These are phyloP conservation scores for Drosophila robusta DNA, from an alignment of 2,888 invertebrate genomes.

Conservation along the genomic window DNA sequence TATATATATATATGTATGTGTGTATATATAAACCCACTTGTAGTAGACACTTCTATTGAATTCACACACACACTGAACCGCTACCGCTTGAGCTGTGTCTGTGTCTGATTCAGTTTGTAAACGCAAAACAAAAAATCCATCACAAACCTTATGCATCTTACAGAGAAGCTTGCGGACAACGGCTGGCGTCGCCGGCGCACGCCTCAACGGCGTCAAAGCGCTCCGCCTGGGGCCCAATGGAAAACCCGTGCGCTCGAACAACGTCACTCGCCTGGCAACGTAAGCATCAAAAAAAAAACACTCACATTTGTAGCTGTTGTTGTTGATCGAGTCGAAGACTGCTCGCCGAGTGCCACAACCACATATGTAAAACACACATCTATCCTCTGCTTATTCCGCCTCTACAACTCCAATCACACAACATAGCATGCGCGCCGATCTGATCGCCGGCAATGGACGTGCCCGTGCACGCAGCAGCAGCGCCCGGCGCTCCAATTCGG, in stretches of 20 bases:
- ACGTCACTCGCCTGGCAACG: conserved; percentile 84
- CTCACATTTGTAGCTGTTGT: conserved; percentile 38
- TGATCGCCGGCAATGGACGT: conserved; percentile 66
- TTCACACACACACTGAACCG: conserved; percentile 46
- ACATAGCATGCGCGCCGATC: conserved; percentile 85
- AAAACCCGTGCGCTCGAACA: conserved; percentile 83
- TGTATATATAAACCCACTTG: conserved; percentile 30
- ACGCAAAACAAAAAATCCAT: conserved; percentile 59
- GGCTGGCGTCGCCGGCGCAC: conserved; percentile 53
- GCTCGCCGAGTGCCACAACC: conserved; percentile 44
- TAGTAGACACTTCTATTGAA: conserved; percentile 53
- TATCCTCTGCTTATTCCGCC: conserved; percentile 70
- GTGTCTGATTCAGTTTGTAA: conserved; percentile 47
- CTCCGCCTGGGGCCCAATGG: conserved; percentile 83
- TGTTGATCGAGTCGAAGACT: conserved; percentile 37
- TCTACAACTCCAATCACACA: conserved; percentile 51
- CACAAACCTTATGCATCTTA: conserved; percentile 83
- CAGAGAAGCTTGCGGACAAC: conserved; percentile 85
- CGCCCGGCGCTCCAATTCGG: conserved; percentile 78
- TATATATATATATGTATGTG: background rate
- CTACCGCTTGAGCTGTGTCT: conserved; percentile 37
- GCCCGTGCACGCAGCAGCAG: conserved; percentile 51
- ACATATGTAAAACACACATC: conserved; percentile 55
- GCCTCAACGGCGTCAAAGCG: conserved; percentile 80
- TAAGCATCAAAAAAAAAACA: conserved; percentile 77